Base-by-base conservation (phyloP, 2,888 invertebrate species). In the Chorisops tibialis region DNA sequence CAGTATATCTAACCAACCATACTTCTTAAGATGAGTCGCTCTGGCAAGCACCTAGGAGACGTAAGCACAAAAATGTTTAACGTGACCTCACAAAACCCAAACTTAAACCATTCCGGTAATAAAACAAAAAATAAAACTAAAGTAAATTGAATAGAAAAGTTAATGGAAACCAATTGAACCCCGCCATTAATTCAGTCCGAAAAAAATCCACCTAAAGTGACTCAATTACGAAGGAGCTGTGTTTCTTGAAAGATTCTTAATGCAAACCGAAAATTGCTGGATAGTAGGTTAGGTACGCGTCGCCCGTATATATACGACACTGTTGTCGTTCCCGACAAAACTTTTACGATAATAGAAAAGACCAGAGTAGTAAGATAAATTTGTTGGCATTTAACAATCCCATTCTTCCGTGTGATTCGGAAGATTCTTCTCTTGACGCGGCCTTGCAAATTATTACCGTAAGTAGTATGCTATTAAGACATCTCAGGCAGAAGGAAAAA, bases 381-480 rank as follows among this genome's bases (percentile, higher is more conserved):
- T 56, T 43, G 37, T 18, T 43, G 43, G 56, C 45, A 56, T 45
- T 56, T 56, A 56, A 22, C 56, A 56, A 56, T 56, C 43, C 47
- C 19, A 3, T 47, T 30, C 22, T 39, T 41, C 56, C 18, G 6
- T 30, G 43, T 11, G n/a, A 56, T 56, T 39, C 30, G 56, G 56
- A 30, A 30, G 30, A 30, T 30, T 9, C 7, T 30, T 30, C 30
- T 5, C 3, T 30, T 35, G 30, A 45, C 56, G n/a, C n/a, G 24
- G 30, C 43, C 45, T 43, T 45, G 56, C 12, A 56, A 56, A 43
- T 56, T 43, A 56, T 56, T 56, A 56, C 56, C 43, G 56, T 56
- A 45, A 56, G 30, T 43, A 56, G 56, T 41, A 43, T 12, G 56
- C 56, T 56, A 56, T 56, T 56, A 56, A 56, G 56, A 56, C 56